A percentile compares a stretch with the other conserved stretches of the same genome.
Evolutionary conservation across 2,113 vertebrate species (phyloP).

Genomic region (Clarias macrocephalus): DNA sequence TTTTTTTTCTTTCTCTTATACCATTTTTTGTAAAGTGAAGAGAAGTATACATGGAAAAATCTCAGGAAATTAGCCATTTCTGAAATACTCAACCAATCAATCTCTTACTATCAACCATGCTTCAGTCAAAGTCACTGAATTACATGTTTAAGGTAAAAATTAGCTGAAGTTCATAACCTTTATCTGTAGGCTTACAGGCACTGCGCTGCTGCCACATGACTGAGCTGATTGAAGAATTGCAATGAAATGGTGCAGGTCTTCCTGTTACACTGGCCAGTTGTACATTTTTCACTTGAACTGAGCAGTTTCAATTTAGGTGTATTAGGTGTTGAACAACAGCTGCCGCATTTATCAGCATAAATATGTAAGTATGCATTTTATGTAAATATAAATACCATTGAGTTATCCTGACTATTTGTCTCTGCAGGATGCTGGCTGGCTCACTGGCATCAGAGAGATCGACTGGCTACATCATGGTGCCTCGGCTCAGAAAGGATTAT

Average conservation of each 20-base stretch:
- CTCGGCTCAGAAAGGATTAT: conserved; percentile 84
- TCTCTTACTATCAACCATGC: not conserved
- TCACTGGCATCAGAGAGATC: conserved; percentile 86
- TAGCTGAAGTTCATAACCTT: not conserved
- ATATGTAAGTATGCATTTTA: not conserved
- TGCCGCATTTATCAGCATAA: not conserved
- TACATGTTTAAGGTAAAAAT: not conserved
- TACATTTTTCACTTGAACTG: not conserved
- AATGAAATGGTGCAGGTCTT: not conserved
- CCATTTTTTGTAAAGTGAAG: not conserved
- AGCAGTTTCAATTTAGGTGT: too few species aligned
- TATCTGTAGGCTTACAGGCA: not conserved
- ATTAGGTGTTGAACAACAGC: not conserved
- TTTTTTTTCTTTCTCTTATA: not conserved
- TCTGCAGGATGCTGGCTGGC: conserved; percentile 92
- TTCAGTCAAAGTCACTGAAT: not conserved
- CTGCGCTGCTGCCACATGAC: not conserved
- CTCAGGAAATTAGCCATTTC: not conserved
- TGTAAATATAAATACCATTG: not conserved
- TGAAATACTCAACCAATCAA: not conserved
- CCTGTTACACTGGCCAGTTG: not conserved
- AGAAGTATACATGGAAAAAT: not conserved
- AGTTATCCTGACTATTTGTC: not conserved
- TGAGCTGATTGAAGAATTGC: not conserved
- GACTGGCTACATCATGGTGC: conserved; percentile 85